These are phyloP conservation scores for Amblyopsis rosae DNA, from an alignment of 2,113 vertebrate genomes.

Conservation along the genomic window DNA sequence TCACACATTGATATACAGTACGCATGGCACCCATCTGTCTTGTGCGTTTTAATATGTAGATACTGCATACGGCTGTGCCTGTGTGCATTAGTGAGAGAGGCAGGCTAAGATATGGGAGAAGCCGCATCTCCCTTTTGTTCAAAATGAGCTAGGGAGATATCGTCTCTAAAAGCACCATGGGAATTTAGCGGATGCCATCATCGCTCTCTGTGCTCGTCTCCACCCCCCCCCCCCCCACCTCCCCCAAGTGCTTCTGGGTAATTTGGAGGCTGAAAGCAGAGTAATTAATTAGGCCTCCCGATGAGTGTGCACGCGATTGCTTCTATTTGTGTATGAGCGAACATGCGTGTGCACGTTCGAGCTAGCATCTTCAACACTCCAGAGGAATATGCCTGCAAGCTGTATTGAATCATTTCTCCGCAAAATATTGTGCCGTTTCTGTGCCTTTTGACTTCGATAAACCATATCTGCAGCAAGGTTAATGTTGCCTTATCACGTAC, in stretches of 20 bases:
- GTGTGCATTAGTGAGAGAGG: conserved; percentile 8
- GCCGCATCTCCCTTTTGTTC: conserved; percentile 29
- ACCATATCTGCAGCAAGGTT: neutral
- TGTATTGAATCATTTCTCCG: conserved; percentile 36
- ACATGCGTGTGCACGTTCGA: neutral
- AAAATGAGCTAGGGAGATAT: conserved; percentile 54
- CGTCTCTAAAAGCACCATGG: conserved; percentile 57
- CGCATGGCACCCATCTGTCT: conserved; percentile 5
- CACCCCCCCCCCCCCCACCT: neutral
- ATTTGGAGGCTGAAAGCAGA: conserved; percentile 70
- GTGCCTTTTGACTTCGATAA: conserved; percentile 25
- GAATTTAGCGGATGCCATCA: conserved; percentile 65
- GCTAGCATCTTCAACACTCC: conserved; percentile 3
- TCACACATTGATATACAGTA: conserved; percentile 21
- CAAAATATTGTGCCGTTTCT: conserved; percentile 21
- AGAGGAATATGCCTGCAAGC: conserved; percentile 43
- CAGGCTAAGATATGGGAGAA: conserved; percentile 27
- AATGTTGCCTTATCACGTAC: too few relatives aligned
- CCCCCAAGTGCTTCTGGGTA: conserved; percentile 65
- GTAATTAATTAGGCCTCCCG: conserved; percentile 73
- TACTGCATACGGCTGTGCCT: neutral
- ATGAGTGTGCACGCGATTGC: conserved; percentile 58
- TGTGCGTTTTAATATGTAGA: neutral
- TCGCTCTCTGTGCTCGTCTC: conserved; percentile 55
- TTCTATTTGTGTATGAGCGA: conserved; percentile 32